Conservation (phyloP, 2,113 vertebrate species). For the Cranoglanis bouderius region DNA sequence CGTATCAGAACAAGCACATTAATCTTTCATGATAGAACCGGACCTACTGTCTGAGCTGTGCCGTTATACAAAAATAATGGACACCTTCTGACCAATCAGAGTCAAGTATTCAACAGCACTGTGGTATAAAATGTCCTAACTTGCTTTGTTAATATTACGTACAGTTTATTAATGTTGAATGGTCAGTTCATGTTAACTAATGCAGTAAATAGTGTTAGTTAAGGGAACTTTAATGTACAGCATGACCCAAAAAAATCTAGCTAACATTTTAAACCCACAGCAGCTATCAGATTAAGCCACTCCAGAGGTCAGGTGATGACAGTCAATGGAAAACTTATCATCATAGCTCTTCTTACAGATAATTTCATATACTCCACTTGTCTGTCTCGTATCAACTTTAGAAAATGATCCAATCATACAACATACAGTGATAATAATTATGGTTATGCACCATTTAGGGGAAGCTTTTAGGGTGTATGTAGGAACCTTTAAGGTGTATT, state of each 20-base stretch:
- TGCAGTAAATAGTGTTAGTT: too few species aligned
- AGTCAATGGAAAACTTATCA: not conserved
- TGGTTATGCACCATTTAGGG: not conserved
- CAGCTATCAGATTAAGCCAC: not conserved
- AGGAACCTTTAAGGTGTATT: not conserved
- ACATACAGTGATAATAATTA: not conserved
- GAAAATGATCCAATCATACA: not conserved
- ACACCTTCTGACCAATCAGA: not conserved
- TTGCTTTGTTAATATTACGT: not conserved
- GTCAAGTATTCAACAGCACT: not conserved
- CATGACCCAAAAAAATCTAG: not conserved
- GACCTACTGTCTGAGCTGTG: not conserved
- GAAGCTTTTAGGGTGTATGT: not conserved
- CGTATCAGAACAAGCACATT: not conserved
- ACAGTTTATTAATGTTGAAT: not conserved
- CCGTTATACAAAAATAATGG: not conserved
- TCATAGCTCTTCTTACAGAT: not conserved
- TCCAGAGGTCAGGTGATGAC: not conserved
- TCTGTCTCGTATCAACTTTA: not conserved
- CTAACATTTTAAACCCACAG: not conserved
- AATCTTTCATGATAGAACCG: not conserved
- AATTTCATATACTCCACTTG: not conserved
- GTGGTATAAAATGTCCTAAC: not conserved
- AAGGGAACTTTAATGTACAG: not conserved
- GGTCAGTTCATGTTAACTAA: not conserved